Base-by-base conservation (phyloP, 2,113 vertebrate species). In the Myxocyprinus asiaticus region DNA sequence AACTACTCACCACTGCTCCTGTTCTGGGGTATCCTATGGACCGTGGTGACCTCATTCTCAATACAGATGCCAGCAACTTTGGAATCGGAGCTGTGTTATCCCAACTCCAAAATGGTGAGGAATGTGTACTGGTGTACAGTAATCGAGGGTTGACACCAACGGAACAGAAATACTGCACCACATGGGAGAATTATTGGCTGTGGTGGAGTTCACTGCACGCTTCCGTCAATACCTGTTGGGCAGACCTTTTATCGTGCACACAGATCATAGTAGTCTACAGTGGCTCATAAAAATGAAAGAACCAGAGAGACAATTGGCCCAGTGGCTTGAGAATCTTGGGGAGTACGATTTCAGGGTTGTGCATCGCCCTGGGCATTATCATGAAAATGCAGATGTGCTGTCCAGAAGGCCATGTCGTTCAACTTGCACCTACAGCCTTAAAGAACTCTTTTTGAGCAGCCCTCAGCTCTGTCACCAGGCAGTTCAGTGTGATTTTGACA, bases 261-360 rank as follows among this genome's bases (percentile, higher is more conserved):
- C 79, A 0, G 69, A 83, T 33, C 83, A 85, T 44, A 81, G 73
- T 48, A 85, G 66, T 12, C 76, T 84, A 0, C 12, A 67, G 0
- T 84, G 76, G 70, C 33, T 82, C 0, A 79, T 79, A 2, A 59
- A 4, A 5, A 65, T 84, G 75, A 85, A 79, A 6, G 77, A 83
- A 7, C 79, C 78, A 6, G 81, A 82, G 4, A 73, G 78, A 3
- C 80, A 86, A 67, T 22, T 84, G 0, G 81, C 83, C 0, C 2
- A 55, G 4, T 78, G 87, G 77, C 65, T 86, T 0, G 55, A 86
- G 44, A 85, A 59, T 4, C 55, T 86, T 45, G 7, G 0, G n/a
- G 50, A 84, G 69, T 87, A 83, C 22, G 6, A 80, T 5, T 78
- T 86, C 12, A 42, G 81, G 5, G 81, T 87, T 5, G 56, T 83